phyloP scores from a whole-genome alignment of 2,113 vertebrate genomes.

The Pycnonotus jocosus region DNA sequence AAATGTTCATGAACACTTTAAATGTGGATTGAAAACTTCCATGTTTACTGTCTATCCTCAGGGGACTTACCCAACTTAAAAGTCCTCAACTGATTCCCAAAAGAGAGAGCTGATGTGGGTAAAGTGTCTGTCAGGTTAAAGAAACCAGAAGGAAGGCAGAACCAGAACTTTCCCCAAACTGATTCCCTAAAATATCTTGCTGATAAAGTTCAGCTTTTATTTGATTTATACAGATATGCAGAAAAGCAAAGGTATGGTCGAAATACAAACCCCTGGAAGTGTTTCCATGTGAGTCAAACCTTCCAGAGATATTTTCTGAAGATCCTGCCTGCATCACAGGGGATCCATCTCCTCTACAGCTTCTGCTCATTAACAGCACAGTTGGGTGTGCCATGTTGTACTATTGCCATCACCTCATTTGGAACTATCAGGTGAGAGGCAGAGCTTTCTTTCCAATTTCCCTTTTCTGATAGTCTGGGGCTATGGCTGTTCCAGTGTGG shows the following conservation, averaged over 20 bases:
- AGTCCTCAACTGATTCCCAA: neutral
- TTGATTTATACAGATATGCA: neutral
- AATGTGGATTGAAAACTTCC: neutral
- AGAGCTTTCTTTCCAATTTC: neutral
- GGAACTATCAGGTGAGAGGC: neutral
- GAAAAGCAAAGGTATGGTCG: neutral
- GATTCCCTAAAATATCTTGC: neutral
- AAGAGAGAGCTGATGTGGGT: neutral
- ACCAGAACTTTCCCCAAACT: neutral
- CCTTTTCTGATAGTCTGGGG: neutral
- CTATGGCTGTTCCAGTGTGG: neutral
- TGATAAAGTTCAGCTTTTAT: neutral
- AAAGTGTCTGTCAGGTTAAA: neutral
- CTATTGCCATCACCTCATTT: neutral
- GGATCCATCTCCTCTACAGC: neutral
- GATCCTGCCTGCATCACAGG: neutral
- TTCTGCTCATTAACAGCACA: fast-evolving
- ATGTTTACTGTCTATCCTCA: neutral
- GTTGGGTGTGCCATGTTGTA: neutral
- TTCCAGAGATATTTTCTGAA: neutral
- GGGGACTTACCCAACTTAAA: neutral
- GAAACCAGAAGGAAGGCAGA: neutral
- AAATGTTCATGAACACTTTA: neutral
- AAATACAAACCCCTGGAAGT: neutral
- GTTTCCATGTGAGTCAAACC: neutral